A percentile compares a stretch with the other conserved stretches of the same genome.
Evolutionary conservation across 2,797 vertebrate genomes (phyloP).

Genomic region (Micrastur ruficollis): DNA sequence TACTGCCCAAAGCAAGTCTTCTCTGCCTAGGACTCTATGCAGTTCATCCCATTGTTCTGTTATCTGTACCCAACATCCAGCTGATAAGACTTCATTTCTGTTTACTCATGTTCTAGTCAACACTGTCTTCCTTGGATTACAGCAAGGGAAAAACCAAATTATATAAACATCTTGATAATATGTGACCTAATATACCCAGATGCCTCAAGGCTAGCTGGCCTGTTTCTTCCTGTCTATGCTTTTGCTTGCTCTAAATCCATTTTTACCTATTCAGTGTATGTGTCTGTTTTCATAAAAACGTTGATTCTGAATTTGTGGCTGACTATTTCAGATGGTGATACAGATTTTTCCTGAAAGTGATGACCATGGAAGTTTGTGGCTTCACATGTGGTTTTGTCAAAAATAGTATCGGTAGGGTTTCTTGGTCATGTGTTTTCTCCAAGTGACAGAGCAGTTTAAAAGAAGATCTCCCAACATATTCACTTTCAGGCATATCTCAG

Average conservation of each 20-base stretch:
- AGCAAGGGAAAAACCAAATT: not conserved
- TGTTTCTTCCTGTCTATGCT: not conserved
- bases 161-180: not conserved
- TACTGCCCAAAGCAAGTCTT: not conserved
- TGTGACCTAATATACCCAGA: not conserved
- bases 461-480: not conserved
- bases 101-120: not conserved
- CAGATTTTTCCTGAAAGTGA: not conserved
- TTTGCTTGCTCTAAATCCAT: not conserved
- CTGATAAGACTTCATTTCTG: not conserved
- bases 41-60: not conserved
- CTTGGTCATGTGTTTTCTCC: not conserved
- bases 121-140: not conserved
- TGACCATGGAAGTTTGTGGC: not conserved
- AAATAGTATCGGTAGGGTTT: not conserved
- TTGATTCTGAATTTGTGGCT: constrained; percentile 8
- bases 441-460: not conserved
- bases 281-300: not conserved
- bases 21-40: not conserved
- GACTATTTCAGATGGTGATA: not conserved
- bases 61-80: not conserved
- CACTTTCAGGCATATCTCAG: not conserved
- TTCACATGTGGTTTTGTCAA: not conserved
- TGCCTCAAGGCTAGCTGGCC: not conserved
- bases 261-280: not conserved